Base-by-base conservation (phyloP, 2,888 invertebrate species). In the Agrochola lota region DNA sequence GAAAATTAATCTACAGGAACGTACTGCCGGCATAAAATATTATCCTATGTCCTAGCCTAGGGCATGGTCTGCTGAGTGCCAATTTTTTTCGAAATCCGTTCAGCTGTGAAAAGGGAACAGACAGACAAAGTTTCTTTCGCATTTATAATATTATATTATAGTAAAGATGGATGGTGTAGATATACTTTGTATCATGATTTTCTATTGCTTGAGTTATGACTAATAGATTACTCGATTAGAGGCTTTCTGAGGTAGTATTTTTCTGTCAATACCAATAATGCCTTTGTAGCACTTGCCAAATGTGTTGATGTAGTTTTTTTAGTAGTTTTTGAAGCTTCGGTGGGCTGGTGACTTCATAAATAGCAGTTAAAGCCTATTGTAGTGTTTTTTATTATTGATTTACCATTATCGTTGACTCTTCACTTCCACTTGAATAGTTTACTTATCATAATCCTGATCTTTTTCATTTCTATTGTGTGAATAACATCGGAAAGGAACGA, bases 211-310 rank as follows among this genome's bases (percentile, higher is more conserved):
- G 20, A 60, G 46, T 35, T 66, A 57, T 62, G 66, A 57, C 59
- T 71, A 69, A 81, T 81, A 72, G 46, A 71, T 76, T 55, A 69
- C 9, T 62, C 73, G 55, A 85, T 71, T 62, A 69, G 35, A 35
- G 6, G 43, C 49, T 49, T 71, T 63, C 15, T 35, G 17, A 63
- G 46, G 68, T 59, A 52, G 43, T 52, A 26, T 81, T n/a, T 23
- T 70, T 59, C 7, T 43, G 11, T 59, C 23, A 1, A 12, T 70
- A 62, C 20, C 43, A 23, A 43, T 49, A 30, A 35, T 57, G 49
- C 23, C 15, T 57, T 20, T 73, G 46, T n/a, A 40, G 11, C 26
- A 43, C 52, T 74, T 78, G 69, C 68, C 78, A 85, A 84, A 77
- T 46, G 43, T 71, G 30, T 26, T 2, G 12, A 12, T 49, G 12